A percentile compares a stretch with the other conserved stretches of the same genome.
phyloP scores from a whole-genome alignment of 2,113 vertebrate species.

The Emberiza fucata region DNA sequence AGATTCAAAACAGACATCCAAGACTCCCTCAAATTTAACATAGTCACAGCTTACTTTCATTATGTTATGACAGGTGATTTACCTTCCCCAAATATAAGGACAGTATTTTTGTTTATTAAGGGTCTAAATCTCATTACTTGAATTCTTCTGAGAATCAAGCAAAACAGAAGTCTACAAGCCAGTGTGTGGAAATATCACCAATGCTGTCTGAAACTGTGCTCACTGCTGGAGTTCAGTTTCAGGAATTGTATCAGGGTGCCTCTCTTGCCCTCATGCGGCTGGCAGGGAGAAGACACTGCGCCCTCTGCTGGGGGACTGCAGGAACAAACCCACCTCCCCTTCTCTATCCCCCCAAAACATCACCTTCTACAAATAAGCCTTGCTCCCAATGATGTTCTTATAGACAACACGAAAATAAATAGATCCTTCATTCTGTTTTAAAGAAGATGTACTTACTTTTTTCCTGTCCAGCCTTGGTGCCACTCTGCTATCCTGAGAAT shows the following conservation, averaged over 20 bases:
- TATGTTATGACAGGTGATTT: not conserved
- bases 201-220: not conserved
- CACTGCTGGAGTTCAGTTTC: not conserved
- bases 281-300: fast-evolving
- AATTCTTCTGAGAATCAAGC: not conserved
- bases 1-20: not conserved
- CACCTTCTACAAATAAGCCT: not conserved
- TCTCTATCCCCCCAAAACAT: not conserved
- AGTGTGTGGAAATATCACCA: not conserved
- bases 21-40: not conserved
- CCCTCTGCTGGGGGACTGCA: not conserved
- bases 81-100: not conserved
- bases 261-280: not conserved
- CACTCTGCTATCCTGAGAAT: conserved; percentile 98
- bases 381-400: not conserved
- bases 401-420: not conserved
- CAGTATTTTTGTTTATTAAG: not conserved
- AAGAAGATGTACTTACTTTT: conserved; percentile 80
- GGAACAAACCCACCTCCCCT: not conserved
- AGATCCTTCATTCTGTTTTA: not conserved
- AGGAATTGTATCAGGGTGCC: not conserved
- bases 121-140: not conserved
- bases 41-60: not conserved
- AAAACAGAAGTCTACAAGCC: not conserved
- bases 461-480: conserved; percentile 97